A percentile compares a stretch with the other conserved stretches of the same genome.
phyloP scores from a whole-genome alignment of 2,888 invertebrate genomes.

The Periphyllus acericola region DNA sequence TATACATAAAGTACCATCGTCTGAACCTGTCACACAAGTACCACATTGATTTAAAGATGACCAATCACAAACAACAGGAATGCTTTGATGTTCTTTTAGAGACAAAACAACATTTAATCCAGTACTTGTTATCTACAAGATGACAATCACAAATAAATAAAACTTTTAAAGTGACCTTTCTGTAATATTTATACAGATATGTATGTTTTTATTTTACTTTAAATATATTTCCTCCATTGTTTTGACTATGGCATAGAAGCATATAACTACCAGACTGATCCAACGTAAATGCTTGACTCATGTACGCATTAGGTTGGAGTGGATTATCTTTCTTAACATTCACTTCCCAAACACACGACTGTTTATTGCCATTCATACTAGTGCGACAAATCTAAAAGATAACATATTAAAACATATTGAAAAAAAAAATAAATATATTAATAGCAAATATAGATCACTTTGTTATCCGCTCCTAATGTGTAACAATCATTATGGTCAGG shows the following conservation, averaged over 20 bases:
- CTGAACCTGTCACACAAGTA: conserved; percentile 72
- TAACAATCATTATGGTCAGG: conserved; percentile 70
- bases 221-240: conserved; percentile 67
- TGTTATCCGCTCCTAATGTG: conserved; percentile 71
- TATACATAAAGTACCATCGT: conserved; percentile 72
- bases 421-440: neutral
- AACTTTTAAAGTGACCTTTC: neutral
- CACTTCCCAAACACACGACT: conserved; percentile 66
- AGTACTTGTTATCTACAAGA: conserved; percentile 67
- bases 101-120: conserved; percentile 68
- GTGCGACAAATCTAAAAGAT: conserved; percentile 66
- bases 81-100: conserved; percentile 70
- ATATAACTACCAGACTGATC: conserved; percentile 69
- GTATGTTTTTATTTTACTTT: conserved; percentile 66
- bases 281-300: conserved; percentile 69
- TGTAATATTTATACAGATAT: neutral
- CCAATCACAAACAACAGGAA: conserved; percentile 73
- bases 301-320: conserved; percentile 65
- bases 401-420: neutral
- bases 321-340: conserved; percentile 65
- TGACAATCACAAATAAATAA: neutral
- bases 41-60: conserved; percentile 72
- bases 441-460: conserved; percentile 67
- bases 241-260: conserved; percentile 68
- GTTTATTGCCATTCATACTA: conserved; percentile 67